These are phyloP conservation scores for Rousettus madagascariensis DNA, from an alignment of 2,797 vertebrate species.

Conservation along the genomic window DNA sequence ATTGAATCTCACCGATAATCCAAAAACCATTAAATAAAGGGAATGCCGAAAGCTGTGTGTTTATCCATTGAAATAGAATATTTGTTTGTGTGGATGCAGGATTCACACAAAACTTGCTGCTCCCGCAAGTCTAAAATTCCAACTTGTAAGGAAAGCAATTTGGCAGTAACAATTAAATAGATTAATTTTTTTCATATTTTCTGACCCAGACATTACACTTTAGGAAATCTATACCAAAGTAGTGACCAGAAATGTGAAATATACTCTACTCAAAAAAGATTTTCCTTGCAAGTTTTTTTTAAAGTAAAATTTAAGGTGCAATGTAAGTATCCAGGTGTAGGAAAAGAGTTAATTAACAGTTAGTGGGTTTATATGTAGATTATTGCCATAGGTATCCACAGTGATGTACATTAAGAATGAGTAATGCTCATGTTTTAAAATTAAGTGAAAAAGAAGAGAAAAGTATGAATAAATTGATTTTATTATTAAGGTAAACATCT, in stretches of 20 bases:
- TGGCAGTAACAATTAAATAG: not conserved
- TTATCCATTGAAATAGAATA: not conserved
- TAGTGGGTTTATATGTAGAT: not conserved
- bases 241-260: not conserved
- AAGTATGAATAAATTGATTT: not conserved
- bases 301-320: not conserved
- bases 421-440: not conserved
- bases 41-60: not conserved
- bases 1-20: not conserved
- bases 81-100: not conserved
- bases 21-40: not conserved
- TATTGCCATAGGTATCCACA: not conserved
- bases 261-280: not conserved
- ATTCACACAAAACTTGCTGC: not conserved
- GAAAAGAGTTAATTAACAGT: not conserved
- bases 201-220: not conserved
- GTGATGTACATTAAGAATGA: not conserved
- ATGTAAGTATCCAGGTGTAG: not conserved
- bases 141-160: not conserved
- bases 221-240: not conserved
- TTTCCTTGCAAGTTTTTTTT: not conserved
- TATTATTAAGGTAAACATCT: not conserved
- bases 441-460: not conserved
- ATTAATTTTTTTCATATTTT: not conserved
- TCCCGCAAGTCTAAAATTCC: not conserved